Conservation (phyloP, 2,888 invertebrate genomes). For the Cantharis flavilabris region DNA sequence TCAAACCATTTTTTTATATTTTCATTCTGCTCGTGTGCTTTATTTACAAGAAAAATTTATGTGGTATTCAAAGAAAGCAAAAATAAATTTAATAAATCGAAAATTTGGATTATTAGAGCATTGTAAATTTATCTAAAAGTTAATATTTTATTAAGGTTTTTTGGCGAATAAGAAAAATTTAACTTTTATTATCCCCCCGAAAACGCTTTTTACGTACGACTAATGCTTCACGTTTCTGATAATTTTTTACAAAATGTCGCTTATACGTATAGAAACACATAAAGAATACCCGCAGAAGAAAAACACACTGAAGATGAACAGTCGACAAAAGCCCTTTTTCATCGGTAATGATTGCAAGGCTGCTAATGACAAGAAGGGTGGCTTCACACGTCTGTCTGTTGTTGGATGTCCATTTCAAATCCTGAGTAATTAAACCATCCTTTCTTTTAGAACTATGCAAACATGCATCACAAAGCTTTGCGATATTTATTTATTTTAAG, state of each 20-base stretch:
- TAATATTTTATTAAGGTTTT: background rate
- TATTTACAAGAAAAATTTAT: background rate
- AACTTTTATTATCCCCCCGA: background rate
- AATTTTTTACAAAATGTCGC: conserved; percentile 5
- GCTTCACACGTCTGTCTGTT: conserved; percentile 16
- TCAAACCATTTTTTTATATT: background rate
- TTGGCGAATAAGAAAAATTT: background rate
- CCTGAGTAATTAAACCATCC: conserved; percentile 15
- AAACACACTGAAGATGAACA: conserved; percentile 19
- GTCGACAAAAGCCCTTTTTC: conserved; percentile 16
- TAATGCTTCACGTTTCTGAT: conserved; percentile 12
- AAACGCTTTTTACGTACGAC: background rate
- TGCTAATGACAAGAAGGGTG: conserved; percentile 24
- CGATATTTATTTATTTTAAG: background rate
- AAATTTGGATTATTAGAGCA: background rate
- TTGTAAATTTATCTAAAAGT: background rate
- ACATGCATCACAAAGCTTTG: background rate
- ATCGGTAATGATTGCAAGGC: conserved; percentile 19
- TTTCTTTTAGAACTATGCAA: conserved; percentile 22
- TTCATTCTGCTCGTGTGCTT: background rate
- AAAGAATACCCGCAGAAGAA: conserved; percentile 12
- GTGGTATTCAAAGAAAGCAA: background rate
- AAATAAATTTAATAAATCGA: background rate
- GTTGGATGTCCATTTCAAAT: conserved; percentile 13
- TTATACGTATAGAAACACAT: conserved; percentile 12